A percentile compares a stretch with the other conserved stretches of the same genome.
Evolutionary conservation across 2,888 invertebrate species (phyloP).

Genomic region (Physocephala rufipes): DNA sequence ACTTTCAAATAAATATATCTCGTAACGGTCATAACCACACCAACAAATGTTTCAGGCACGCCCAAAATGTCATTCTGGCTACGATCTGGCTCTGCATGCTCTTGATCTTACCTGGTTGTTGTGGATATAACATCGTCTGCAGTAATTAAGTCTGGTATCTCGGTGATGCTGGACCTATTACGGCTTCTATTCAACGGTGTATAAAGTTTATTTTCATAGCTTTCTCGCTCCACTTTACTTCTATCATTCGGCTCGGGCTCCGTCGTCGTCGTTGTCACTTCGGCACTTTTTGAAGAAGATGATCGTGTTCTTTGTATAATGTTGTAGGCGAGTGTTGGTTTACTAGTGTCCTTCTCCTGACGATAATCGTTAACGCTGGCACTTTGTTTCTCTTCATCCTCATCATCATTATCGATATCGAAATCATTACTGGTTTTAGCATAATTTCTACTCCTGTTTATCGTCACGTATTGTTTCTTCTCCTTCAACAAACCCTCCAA

Average conservation of each 20-base stretch:
- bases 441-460: conserved; percentile 70
- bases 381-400: conserved; percentile 38
- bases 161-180: conserved; percentile 47
- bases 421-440: conserved; percentile 59
- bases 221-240: conserved; percentile 34
- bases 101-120: conserved; percentile 51
- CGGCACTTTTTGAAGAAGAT: conserved; percentile 62
- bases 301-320: conserved; percentile 75
- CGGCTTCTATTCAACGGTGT: conserved; percentile 56
- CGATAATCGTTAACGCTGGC: background rate
- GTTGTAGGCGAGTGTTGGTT: conserved; percentile 73
- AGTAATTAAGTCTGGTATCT: conserved; percentile 30
- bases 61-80: too few relatives aligned
- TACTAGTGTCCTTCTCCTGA: background rate
- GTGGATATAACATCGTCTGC: conserved; percentile 46
- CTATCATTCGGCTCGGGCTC: conserved; percentile 29
- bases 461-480: conserved; percentile 75
- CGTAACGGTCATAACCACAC: too few relatives aligned
- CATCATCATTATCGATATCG: conserved; percentile 49
- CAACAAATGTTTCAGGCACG: too few relatives aligned
- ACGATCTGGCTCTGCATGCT: too few relatives aligned
- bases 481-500: conserved; percentile 65
- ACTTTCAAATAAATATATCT: too few relatives aligned
- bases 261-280: conserved; percentile 38
- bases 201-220: conserved; percentile 52